Percentiles rank a stretch among this genome's conserved stretches.
Conservation (phyloP, 2,113 vertebrate species). For the Rhinoptilus africanus region DNA sequence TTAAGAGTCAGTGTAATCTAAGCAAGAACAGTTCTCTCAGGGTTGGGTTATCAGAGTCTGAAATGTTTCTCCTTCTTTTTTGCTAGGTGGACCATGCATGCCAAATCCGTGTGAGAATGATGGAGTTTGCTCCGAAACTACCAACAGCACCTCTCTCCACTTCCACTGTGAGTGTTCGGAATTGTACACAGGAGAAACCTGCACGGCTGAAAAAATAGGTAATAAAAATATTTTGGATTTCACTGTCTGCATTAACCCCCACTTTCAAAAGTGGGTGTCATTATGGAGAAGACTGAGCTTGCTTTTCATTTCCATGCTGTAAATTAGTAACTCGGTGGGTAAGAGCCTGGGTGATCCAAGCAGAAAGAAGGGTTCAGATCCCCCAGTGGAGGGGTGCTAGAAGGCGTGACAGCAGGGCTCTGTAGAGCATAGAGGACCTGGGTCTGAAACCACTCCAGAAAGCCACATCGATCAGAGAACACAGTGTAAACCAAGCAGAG, state of each 20-base stretch:
- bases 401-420: not conserved
- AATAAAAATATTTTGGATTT: not conserved
- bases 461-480: not conserved
- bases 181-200: conserved; percentile 24
- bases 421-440: not conserved
- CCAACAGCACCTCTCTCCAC: not conserved
- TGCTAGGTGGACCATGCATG: conserved; percentile 62
- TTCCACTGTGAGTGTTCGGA: conserved; percentile 47
- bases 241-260: not conserved
- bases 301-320: not conserved
- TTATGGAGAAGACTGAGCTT: not conserved
- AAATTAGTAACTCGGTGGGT: not conserved
- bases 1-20: not conserved
- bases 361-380: not conserved
- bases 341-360: not conserved
- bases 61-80: not conserved
- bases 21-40: not conserved
- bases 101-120: conserved; percentile 61
- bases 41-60: not conserved
- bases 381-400: not conserved
- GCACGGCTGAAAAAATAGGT: conserved; percentile 18
- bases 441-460: not conserved
- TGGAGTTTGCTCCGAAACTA: conserved; percentile 44
- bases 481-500: not conserved
- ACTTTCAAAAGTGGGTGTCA: not conserved